These are phyloP conservation scores for Diadema setosum DNA, from an alignment of 35 echinoderm and acorn worm genomes.

Conservation along the genomic window DNA sequence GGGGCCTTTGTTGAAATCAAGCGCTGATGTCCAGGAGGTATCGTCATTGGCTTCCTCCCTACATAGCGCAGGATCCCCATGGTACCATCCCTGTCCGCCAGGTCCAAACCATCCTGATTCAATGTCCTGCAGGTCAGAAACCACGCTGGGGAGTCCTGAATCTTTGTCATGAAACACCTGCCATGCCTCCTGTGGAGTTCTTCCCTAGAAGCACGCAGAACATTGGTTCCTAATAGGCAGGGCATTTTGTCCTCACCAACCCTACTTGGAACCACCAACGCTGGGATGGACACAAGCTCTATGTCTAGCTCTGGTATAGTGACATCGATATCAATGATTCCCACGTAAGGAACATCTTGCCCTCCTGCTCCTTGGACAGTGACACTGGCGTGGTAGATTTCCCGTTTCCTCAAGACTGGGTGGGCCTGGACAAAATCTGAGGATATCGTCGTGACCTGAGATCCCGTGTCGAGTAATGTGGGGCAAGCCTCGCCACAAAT, in stretches of 20 bases:
- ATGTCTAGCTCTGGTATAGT: not conserved
- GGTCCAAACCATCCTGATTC: not conserved
- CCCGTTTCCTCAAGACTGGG: not conserved
- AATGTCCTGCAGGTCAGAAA: not conserved
- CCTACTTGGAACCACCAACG: not conserved
- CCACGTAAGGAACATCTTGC: not conserved
- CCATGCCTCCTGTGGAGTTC: not conserved
- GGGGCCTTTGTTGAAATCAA: not conserved
- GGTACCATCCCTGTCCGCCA: not conserved
- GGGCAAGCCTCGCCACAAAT: not conserved
- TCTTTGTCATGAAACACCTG: not conserved
- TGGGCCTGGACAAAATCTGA: not conserved
- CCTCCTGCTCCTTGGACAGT: not conserved
- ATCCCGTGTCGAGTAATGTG: slow-evolving; percentile 18
- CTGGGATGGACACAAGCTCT: not conserved
- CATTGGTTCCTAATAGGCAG: slow-evolving; percentile 7
- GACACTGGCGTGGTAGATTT: not conserved
- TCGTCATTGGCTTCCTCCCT: not conserved
- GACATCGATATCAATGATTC: not conserved
- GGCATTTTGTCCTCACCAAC: not conserved
- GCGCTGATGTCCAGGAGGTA: not conserved
- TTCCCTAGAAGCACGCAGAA: not conserved
- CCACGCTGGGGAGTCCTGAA: not conserved
- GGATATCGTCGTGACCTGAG: slow-evolving; percentile 4
- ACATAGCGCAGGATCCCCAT: not conserved